Evolutionary conservation across 2,888 invertebrate species (phyloP).

Genomic region (Heliconius sara): DNA sequence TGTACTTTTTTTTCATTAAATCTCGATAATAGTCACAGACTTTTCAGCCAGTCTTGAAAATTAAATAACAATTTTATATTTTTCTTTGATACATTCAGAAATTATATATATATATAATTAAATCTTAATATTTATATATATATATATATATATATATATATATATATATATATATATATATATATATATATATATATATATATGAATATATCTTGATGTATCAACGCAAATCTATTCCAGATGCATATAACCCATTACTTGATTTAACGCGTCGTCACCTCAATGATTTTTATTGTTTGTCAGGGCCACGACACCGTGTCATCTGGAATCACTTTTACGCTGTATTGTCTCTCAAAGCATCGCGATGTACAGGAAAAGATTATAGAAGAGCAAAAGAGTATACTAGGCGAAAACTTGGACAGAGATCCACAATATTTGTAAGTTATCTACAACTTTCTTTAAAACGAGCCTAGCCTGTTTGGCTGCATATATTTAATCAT

Average conservation of each 20-base stretch:
- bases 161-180: too few relatives aligned
- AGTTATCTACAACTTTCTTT: slow-evolving; percentile 44
- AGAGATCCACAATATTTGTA: slow-evolving; percentile 70
- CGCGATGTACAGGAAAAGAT: slow-evolving; percentile 80
- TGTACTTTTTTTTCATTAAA: too few relatives aligned
- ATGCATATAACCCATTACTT: background rate
- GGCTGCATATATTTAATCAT: background rate
- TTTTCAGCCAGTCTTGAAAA: too few relatives aligned
- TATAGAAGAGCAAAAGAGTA: slow-evolving; percentile 72
- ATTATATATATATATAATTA: too few relatives aligned
- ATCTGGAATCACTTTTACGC: slow-evolving; percentile 80
- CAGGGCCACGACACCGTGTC: slow-evolving; percentile 86
- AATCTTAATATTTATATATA: too few relatives aligned
- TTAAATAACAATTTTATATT: too few relatives aligned
- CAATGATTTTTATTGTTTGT: slow-evolving; percentile 11
- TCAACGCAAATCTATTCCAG: background rate
- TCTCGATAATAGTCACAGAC: too few relatives aligned
- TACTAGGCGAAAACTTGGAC: slow-evolving; percentile 69
- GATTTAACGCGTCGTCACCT: background rate
- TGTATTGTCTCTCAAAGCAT: slow-evolving; percentile 79
- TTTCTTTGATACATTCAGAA: too few relatives aligned
- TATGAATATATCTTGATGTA: background rate
- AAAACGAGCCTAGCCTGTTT: background rate
- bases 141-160: too few relatives aligned
- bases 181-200: too few relatives aligned